Percentiles rank a stretch among this genome's conserved stretches.
These are phyloP conservation scores for Chionodraco myersi DNA, from an alignment of 2,113 vertebrate species.

Conservation along the genomic window DNA sequence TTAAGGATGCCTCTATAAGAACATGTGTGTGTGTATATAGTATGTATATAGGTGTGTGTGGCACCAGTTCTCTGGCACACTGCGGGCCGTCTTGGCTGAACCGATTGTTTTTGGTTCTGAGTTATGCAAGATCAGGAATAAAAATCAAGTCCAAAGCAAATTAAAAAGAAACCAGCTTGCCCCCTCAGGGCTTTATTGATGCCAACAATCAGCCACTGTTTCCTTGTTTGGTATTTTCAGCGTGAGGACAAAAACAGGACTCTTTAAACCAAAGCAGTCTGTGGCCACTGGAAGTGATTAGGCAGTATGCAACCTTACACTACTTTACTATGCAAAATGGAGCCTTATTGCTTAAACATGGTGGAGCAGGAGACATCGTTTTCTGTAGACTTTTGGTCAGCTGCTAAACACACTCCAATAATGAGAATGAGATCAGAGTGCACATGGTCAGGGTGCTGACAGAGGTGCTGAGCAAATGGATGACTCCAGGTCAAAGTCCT, in stretches of 20 bases:
- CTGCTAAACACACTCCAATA: conserved; percentile 24
- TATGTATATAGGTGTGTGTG: not conserved
- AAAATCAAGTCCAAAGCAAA: conserved; percentile 54
- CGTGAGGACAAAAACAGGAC: conserved; percentile 14
- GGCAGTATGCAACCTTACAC: conserved; percentile 7
- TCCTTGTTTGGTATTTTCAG: conserved; percentile 67
- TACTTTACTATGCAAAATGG: conserved; percentile 1
- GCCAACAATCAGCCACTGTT: conserved; percentile 54
- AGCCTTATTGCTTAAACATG: not conserved
- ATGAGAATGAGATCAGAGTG: conserved; percentile 18
- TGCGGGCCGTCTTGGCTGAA: conserved; percentile 42
- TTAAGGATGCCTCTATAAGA: not conserved
- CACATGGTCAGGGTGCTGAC: conserved; percentile 12
- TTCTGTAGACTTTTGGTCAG: conserved; percentile 31
- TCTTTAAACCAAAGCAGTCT: conserved; percentile 39
- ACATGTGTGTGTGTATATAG: not conserved
- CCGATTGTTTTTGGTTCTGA: conserved; percentile 33
- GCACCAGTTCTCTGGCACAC: conserved; percentile 24
- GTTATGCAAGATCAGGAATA: conserved; percentile 49
- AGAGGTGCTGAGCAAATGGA: conserved; percentile 37
- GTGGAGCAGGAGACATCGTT: not conserved
- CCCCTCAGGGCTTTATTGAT: conserved; percentile 1
- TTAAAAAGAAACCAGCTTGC: conserved; percentile 38
- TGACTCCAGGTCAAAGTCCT: conserved; percentile 35
- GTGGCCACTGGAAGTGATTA: conserved; percentile 39